Evolutionary conservation across 2,113 vertebrate genomes (phyloP).

Genomic region (Etheostoma cragini): DNA sequence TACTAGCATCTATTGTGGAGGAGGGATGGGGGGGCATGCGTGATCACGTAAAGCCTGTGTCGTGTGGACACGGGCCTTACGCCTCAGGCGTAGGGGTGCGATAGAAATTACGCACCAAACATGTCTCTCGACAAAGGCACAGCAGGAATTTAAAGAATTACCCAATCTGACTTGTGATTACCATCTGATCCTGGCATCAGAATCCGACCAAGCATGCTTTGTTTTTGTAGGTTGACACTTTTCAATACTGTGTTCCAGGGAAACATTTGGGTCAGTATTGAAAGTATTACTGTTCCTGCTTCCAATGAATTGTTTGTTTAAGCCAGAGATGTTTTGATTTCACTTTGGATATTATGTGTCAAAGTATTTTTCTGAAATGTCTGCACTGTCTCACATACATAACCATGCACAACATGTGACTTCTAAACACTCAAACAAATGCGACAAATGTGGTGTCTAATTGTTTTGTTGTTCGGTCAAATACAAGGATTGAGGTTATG

Average conservation of each 20-base stretch:
- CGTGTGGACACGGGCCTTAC: no score
- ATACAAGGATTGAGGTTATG: neutral
- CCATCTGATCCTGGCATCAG: neutral
- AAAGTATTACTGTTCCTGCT: neutral
- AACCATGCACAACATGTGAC: neutral
- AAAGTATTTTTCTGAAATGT: neutral
- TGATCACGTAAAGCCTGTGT: no score
- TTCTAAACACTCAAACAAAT: neutral
- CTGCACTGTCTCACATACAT: neutral
- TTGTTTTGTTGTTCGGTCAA: neutral
- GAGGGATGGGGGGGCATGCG: no score
- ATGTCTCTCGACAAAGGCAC: neutral
- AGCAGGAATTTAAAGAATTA: neutral
- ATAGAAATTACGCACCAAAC: no score
- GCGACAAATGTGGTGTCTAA: neutral
- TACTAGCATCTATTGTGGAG: no score
- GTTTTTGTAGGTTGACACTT: neutral
- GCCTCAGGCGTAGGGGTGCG: no score
- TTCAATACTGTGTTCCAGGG: neutral
- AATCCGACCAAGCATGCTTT: neutral
- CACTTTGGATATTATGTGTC: neutral
- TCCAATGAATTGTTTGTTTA: neutral
- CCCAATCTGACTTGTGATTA: neutral
- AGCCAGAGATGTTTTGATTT: neutral
- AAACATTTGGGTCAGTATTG: neutral